Percentiles rank a stretch among this genome's conserved stretches.
These are phyloP conservation scores for Micromesistius poutassou DNA, from an alignment of 2,797 vertebrate genomes.

Conservation along the genomic window DNA sequence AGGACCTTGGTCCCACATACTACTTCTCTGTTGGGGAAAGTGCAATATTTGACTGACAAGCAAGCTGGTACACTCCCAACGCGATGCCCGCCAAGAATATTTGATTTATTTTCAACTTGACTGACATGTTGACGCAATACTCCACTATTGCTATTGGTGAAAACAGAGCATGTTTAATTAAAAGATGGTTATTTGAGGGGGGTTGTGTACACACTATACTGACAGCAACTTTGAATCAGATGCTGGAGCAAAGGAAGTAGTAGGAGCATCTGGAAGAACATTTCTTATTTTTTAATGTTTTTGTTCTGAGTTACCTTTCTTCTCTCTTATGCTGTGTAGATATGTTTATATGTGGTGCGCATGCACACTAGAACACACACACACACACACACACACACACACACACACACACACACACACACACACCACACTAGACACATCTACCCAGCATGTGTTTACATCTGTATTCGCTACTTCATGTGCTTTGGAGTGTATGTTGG, in stretches of 20 bases:
- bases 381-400: background rate
- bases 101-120: slow-evolving; percentile 1
- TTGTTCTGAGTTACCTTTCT: background rate
- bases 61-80: background rate
- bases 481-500: background rate
- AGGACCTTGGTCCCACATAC: background rate
- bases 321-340: background rate
- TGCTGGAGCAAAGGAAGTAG: background rate
- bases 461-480: background rate
- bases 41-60: background rate
- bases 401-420: background rate
- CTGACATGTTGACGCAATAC: background rate
- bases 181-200: background rate
- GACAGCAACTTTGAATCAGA: background rate
- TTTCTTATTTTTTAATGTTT: background rate
- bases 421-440: background rate
- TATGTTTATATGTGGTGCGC: background rate
- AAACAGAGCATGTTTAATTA: background rate
- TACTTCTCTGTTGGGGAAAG: background rate
- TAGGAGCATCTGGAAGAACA: background rate
- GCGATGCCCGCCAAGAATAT: background rate
- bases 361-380: background rate
- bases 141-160: background rate
- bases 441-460: background rate
- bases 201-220: background rate